phyloP scores from a whole-genome alignment of 2,113 vertebrate genomes.

The Pituophis catenifer region DNA sequence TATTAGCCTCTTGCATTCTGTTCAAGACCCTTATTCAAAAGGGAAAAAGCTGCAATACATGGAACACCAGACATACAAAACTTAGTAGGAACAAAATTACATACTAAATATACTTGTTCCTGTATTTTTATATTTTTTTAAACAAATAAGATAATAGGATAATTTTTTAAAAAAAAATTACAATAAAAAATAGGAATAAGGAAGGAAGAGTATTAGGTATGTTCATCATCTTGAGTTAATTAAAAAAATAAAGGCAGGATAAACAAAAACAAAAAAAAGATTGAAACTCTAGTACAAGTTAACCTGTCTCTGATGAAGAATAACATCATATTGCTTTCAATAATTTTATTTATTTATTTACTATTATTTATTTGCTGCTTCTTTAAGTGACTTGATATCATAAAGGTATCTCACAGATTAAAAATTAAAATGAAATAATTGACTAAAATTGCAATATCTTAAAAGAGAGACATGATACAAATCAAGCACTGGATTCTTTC shows the following conservation, averaged over 20 bases:
- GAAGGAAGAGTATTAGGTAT: neutral
- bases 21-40: conserved; percentile 6
- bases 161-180: neutral
- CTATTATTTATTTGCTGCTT: neutral
- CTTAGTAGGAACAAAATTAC: neutral
- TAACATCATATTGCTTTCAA: neutral
- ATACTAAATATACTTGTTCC: neutral
- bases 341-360: neutral
- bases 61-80: conserved; percentile 7
- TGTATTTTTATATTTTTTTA: neutral
- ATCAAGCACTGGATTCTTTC: neutral
- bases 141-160: neutral
- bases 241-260: neutral
- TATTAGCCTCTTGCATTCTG: conserved; percentile 6
- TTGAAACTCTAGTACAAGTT: neutral
- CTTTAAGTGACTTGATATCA: neutral
- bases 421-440: neutral
- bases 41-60: neutral
- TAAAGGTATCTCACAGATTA: neutral
- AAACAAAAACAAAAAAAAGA: neutral
- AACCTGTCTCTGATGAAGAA: neutral
- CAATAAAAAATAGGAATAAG: neutral
- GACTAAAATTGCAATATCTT: neutral
- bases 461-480: neutral
- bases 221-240: neutral